Conservation (phyloP, 1,140 invertebrate species). For the Eupristina koningsbergeri region DNA sequence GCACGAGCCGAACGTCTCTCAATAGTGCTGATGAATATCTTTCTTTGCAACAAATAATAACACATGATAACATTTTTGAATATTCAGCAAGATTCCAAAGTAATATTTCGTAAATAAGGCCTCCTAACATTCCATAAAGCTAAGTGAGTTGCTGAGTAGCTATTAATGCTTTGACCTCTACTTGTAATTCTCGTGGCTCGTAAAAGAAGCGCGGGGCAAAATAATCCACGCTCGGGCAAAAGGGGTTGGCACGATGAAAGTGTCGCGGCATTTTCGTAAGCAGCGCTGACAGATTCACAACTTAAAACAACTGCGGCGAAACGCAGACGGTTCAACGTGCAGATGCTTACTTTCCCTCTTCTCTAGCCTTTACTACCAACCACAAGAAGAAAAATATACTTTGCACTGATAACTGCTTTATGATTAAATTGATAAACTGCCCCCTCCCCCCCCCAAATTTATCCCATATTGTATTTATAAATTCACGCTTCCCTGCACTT, state of each 20-base stretch:
- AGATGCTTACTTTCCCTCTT: not conserved
- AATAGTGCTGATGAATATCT: not conserved
- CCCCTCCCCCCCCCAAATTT: too few species aligned
- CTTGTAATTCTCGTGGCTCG: constrained; percentile 7
- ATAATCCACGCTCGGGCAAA: not conserved
- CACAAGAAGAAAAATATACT: not conserved
- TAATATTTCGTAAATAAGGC: constrained; percentile 9
- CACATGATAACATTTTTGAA: constrained; percentile 1
- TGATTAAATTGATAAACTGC: not conserved
- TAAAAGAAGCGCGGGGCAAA: constrained; percentile 14
- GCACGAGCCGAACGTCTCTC: not conserved
- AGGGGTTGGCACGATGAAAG: not conserved
- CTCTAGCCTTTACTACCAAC: not conserved
- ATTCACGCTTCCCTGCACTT: not conserved
- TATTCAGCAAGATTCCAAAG: not conserved
- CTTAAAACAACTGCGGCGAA: constrained; percentile 30
- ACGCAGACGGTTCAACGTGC: not conserved
- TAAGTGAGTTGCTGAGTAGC: not conserved
- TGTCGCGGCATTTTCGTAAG: constrained; percentile 41
- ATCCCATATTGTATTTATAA: not conserved
- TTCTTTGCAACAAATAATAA: not conserved
- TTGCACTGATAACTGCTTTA: not conserved
- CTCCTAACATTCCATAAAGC: not conserved
- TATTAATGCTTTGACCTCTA: constrained; percentile 20
- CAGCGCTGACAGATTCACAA: constrained; percentile 69